Base-by-base conservation (phyloP, 1,140 invertebrate genomes). In the Nixonia krombeini region DNA sequence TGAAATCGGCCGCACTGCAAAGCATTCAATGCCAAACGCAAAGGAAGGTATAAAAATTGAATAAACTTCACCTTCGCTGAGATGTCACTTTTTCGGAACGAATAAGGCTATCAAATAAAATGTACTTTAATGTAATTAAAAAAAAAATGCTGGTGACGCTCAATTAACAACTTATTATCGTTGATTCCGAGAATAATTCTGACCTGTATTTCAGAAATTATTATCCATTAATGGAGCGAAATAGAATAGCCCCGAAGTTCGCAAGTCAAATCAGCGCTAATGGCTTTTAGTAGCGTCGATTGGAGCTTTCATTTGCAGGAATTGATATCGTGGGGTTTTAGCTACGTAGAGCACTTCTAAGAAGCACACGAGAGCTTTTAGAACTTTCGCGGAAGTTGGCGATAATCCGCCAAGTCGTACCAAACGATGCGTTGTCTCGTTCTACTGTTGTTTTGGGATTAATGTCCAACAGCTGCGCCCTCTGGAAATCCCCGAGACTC, bases 231-330 rank as follows among this genome's bases (percentile, higher is more conserved):
- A 16, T 28, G 31, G 40, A 9, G 21, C 37, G 10, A 29, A 41
- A 45, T 61, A 25, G 18, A 61, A 33, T 47, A 5, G 31, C 13
- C 52, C 38, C 40, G 51, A 58, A 58, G 55, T 58, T 58, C 38
- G 50, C 29, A 58, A 59, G 47, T 59, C 47, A 45, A 51, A 51
- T 61, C 57, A 46, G 8, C 41, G 12, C 47, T 52, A 61, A 61
- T 52, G 49, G 35, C 23, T 52, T 52, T 61, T 47, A n/a, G n/a
- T n/a, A n/a, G n/a, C n/a, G 21, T 6, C 21, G 21, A 21, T 21
- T 21, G 21, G 37, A 61, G 52, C 25, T 52, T 52, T 61, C 57
- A 26, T 61, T 46, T 25, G 21, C 2, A 3, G 35, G 10, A 44
- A 52, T 47, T 61, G 41, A 52, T 61, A 61, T 52, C 49, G 35